These are phyloP conservation scores for Phyllopteryx taeniolatus DNA, from an alignment of 2,113 vertebrate genomes.

Conservation along the genomic window DNA sequence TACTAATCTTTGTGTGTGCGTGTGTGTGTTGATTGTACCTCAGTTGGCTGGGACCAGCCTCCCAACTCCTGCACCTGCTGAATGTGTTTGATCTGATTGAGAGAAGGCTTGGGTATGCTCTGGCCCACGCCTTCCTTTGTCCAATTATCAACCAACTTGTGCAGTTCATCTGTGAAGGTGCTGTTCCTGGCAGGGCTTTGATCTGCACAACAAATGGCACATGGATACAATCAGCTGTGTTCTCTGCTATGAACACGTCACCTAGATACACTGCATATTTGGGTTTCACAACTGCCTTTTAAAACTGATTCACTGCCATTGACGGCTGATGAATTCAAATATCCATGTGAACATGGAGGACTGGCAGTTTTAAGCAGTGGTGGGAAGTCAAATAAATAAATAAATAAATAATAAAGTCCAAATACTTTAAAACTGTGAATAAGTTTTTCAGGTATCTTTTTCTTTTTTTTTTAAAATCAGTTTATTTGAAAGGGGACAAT, in stretches of 20 bases:
- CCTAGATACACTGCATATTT: not conserved
- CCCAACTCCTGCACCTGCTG: constrained; percentile 83
- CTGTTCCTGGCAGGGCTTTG: constrained; percentile 78
- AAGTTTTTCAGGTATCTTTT: no score
- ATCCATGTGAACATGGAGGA: no score
- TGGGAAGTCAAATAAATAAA: no score
- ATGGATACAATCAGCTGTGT: not conserved
- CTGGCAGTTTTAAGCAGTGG: no score
- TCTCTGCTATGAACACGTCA: not conserved
- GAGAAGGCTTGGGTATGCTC: constrained; percentile 78
- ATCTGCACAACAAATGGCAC: constrained; percentile 47
- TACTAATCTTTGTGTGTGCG: not conserved
- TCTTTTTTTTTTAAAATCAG: no score
- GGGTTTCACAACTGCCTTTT: not conserved
- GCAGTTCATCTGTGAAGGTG: constrained; percentile 89
- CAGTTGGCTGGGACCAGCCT: constrained; percentile 76
- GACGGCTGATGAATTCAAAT: no score
- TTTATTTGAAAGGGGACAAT: no score
- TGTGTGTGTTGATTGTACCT: constrained; percentile 69
- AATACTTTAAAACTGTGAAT: no score
- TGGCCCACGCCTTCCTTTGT: constrained; percentile 80
- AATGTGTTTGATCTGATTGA: constrained; percentile 90
- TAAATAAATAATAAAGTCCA: no score
- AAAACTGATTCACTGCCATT: no score
- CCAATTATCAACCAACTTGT: constrained; percentile 90